phyloP scores from a whole-genome alignment of 2,888 invertebrate genomes.

The Epistrophe grossulariae region DNA sequence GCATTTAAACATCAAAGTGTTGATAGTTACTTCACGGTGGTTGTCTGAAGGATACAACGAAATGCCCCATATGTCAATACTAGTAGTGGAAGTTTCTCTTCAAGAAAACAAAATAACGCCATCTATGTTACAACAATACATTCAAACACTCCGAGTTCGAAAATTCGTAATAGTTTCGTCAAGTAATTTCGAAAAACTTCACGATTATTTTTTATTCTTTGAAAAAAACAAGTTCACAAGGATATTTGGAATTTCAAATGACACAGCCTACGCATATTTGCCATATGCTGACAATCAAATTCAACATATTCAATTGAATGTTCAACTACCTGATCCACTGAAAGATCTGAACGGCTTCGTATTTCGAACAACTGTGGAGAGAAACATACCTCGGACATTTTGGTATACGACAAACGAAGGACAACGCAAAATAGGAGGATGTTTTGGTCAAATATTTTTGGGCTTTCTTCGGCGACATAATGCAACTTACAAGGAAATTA shows the following conservation, averaged over 20 bases:
- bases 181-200: background rate
- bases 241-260: conserved; percentile 36
- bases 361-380: conserved; percentile 48
- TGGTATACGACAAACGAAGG: conserved; percentile 24
- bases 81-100: conserved; percentile 10
- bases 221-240: conserved; percentile 27
- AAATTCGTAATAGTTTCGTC: conserved; percentile 35
- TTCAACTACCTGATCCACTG: conserved; percentile 25
- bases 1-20: background rate
- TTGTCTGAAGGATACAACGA: background rate
- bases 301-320: background rate
- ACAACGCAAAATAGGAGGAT: conserved; percentile 30
- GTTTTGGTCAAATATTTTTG: conserved; percentile 20
- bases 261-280: background rate
- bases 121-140: background rate
- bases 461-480: conserved; percentile 42
- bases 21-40: background rate
- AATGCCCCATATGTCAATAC: background rate
- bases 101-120: background rate
- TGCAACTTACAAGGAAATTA: conserved; percentile 42
- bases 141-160: background rate
- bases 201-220: conserved; percentile 16
- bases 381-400: conserved; percentile 38
- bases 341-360: conserved; percentile 48
- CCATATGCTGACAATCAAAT: conserved; percentile 31